These are phyloP conservation scores for Alcedo atthis DNA, from an alignment of 2,797 vertebrate genomes.

Conservation along the genomic window DNA sequence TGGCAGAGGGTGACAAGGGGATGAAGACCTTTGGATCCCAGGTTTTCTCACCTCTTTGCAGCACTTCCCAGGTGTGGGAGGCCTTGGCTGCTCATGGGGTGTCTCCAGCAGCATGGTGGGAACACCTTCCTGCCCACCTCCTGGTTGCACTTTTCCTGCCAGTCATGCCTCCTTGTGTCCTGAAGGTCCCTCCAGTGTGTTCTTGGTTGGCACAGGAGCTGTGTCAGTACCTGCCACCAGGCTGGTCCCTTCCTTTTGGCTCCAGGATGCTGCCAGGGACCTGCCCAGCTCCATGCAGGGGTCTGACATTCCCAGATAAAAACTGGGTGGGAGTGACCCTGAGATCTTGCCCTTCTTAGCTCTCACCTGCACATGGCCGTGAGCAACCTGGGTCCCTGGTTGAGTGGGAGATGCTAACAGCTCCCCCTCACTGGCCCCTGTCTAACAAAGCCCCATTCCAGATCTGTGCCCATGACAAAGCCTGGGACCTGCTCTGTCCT, in stretches of 20 bases:
- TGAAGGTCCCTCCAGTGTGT: background rate
- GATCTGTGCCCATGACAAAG: slow-evolving; percentile 79
- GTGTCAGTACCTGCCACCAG: background rate
- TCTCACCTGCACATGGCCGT: background rate
- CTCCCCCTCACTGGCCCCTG: background rate
- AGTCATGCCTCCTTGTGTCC: background rate
- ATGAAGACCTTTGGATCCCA: background rate
- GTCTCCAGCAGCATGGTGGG: background rate
- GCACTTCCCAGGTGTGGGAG: background rate
- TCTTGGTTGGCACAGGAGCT: background rate
- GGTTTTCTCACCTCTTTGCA: background rate
- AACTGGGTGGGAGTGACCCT: background rate
- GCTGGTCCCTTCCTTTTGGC: background rate
- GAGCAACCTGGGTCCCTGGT: rapidly evolving
- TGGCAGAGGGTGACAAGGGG: background rate
- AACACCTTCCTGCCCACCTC: background rate
- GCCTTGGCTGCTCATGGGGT: background rate
- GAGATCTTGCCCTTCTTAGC: background rate
- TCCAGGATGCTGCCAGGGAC: background rate
- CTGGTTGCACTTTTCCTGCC: background rate
- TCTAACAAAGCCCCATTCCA: slow-evolving; percentile 32
- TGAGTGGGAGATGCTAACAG: background rate
- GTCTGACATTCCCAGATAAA: rapidly evolving
- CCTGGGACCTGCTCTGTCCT: slow-evolving; percentile 79
- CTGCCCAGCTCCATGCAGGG: background rate